phyloP scores from a whole-genome alignment of 2,113 vertebrate genomes.

The Verasper variegatus region DNA sequence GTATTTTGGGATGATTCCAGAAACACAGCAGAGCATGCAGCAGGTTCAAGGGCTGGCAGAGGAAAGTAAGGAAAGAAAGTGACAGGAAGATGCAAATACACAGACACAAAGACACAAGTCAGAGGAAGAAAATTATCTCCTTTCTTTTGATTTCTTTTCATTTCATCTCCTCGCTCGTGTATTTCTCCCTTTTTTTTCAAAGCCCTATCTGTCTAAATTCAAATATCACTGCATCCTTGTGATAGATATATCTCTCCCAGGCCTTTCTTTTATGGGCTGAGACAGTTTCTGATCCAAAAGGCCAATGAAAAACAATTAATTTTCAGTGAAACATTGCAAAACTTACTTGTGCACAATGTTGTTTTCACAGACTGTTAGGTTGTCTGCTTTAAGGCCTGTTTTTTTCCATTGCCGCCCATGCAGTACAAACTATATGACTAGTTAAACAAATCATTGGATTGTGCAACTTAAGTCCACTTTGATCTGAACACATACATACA shows the following conservation, averaged over 20 bases:
- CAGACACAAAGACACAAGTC: slow-evolving; percentile 8
- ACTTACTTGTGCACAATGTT: background rate
- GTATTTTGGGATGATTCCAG: background rate
- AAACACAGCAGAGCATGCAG: background rate
- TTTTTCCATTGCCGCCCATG: background rate
- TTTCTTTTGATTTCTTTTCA: slow-evolving; percentile 23
- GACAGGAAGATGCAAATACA: slow-evolving; percentile 1
- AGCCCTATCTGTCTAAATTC: slow-evolving; percentile 43
- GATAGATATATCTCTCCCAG: background rate
- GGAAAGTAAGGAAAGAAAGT: background rate
- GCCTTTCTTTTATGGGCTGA: slow-evolving; percentile 15
- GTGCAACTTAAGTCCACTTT: background rate
- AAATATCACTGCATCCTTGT: slow-evolving; percentile 57
- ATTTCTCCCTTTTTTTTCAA: slow-evolving; percentile 23
- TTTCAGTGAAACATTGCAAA: slow-evolving; percentile 23
- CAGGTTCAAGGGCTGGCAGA: background rate
- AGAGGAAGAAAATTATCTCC: slow-evolving; percentile 14
- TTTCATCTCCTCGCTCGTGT: slow-evolving; percentile 31
- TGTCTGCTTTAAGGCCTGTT: background rate
- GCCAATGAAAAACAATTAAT: slow-evolving; percentile 39
- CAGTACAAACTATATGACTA: background rate
- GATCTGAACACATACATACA: background rate
- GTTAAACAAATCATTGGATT: slow-evolving; percentile 10
- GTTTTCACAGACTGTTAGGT: background rate
- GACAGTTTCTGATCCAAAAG: slow-evolving; percentile 36